Base-by-base conservation (phyloP, 2,888 invertebrate species). In the Spicauda simplicius region DNA sequence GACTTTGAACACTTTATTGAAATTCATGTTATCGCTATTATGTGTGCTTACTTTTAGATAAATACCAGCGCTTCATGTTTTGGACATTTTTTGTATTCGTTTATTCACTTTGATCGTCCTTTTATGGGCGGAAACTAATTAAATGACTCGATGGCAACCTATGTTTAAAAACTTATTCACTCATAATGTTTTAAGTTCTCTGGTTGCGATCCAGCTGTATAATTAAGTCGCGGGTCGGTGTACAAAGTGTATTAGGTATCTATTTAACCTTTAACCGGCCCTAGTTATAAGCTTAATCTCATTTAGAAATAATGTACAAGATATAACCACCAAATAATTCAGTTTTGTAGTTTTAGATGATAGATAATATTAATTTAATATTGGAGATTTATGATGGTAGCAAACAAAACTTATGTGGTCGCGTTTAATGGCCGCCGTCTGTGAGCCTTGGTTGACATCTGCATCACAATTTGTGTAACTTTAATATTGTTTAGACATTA, bases 321-420 rank as follows among this genome's bases (percentile, higher is more conserved):
- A 71, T 77, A 71, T 91, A 90, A 91, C 91, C 92, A 92, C 92
- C 92, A 91, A 91, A 91, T 88, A 87, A 87, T 85, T 85, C 82
- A 82, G 84, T 87, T 80, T 86, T 84, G 82, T 86, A 88, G 81
- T 69, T 69, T 70, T 72, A 65, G 68, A 69, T 53, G 11, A 61
- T 71, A 68, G 64, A 63, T 77, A 74, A 71, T 67, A 75, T 70
- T 77, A 73, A 72, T 69, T 53, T 69, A 64, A 61, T 73, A 72
- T 73, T 74, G 61, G 69, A 72, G 70, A 70, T 71, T 72, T 71
- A 72, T 69, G 59, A 37, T 71, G 52, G 55, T 62, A 45, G 33
- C 33, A 33, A 48, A 56, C 48, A 62, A 61, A 69, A 64, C 57
- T 72, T 69, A 64, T 66, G 59, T 30, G 61, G 48, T 58, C 64